Evolutionary conservation across 2,113 vertebrate genomes (phyloP).

Genomic region (Eonycteris spelaea): DNA sequence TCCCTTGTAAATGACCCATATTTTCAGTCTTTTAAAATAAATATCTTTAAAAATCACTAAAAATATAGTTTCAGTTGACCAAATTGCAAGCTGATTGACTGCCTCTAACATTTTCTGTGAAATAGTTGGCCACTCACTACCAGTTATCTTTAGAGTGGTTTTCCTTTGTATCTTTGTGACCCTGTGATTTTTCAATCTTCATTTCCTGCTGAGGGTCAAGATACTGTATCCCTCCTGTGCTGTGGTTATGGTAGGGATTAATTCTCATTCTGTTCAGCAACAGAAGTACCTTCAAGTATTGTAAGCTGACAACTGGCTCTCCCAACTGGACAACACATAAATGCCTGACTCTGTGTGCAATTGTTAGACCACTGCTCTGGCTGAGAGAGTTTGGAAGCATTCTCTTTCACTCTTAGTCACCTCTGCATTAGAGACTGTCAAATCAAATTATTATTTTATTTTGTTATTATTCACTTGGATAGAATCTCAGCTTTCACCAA

Average conservation of each 20-base stretch:
- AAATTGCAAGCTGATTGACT: neutral
- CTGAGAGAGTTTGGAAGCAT: neutral
- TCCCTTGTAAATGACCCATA: neutral
- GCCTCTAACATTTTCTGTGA: neutral
- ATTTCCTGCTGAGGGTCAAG: neutral
- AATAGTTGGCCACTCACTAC: neutral
- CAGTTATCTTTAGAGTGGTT: neutral
- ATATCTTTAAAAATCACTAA: neutral
- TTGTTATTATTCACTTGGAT: neutral
- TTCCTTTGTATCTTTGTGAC: neutral
- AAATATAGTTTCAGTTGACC: neutral
- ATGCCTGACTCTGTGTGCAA: neutral
- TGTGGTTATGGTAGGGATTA: conserved; percentile 33
- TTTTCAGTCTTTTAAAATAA: neutral
- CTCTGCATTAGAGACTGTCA: neutral
- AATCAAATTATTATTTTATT: neutral
- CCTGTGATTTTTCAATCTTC: neutral
- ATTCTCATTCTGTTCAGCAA: neutral
- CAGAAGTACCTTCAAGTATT: neutral
- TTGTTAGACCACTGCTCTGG: neutral
- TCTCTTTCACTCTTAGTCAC: neutral
- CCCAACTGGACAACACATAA: neutral
- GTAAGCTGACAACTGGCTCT: conserved; percentile 22
- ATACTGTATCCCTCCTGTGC: neutral
- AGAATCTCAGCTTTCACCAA: neutral